Base-by-base conservation (phyloP, 1,140 invertebrate species). In the Procambarus clarkii region DNA sequence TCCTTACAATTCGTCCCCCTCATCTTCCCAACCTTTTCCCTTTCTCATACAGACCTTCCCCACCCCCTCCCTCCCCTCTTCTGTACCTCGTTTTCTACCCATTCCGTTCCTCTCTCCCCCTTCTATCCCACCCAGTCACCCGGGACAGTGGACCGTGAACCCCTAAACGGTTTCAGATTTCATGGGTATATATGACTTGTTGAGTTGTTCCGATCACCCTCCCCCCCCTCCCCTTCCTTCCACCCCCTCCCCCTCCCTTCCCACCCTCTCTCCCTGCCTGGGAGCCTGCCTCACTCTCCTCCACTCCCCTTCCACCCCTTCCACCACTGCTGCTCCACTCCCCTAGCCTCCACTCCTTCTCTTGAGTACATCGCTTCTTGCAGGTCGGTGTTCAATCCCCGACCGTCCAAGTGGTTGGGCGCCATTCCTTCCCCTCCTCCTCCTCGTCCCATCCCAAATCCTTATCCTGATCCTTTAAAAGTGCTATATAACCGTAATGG, bases 101-200 rank as follows among this genome's bases (percentile, higher is more conserved):
- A n/a, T 1, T n/a, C 50, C 80, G 50, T 54, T 60, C 50, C 80
- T 82, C 80, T 50, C 80, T n/a, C 80, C 58, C 69, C 48, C 84
- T 48, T 76, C 48, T 54, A 8, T 13, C 50, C n/a, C 50, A 13
- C 50, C 4, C n/a, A 45, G 48, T 3, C 18, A 45, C 77, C 24
- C 21, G 64, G 74, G 84, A 48, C 60, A 71, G 24, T 85, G 54
- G 83, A 77, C 48, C 46, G 15, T 58, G 8, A 15, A n/a, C 11
- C 24, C 58, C 80, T 60, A 45, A 83, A 83, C 69, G 81, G 81
- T 83, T 13, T 83, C 81, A 83, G 58, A 64, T 83, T 83, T 83
- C 81, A 83, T 45, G 81, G 81, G 8, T 69, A 83, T 64, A 83
- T 54, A 54, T 54, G 50, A 54, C 54, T 83, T 83, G 81, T 21